These are phyloP conservation scores for Melitaea cinxia DNA, from an alignment of 1,140 invertebrate genomes.

Conservation along the genomic window DNA sequence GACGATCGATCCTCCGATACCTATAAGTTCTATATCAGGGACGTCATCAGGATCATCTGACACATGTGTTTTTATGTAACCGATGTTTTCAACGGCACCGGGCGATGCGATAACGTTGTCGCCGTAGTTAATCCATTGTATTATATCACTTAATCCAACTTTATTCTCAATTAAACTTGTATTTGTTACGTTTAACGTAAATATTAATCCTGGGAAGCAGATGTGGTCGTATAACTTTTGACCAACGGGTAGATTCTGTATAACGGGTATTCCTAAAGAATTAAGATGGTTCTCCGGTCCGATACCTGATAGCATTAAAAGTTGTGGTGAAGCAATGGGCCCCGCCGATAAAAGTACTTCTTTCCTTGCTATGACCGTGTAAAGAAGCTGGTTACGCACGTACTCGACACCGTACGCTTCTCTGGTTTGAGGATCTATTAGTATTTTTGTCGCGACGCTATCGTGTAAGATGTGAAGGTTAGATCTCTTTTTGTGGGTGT, in stretches of 20 bases:
- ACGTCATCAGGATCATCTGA: conserved; percentile 80
- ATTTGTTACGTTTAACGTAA: conserved; percentile 81
- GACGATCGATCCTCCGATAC: conserved; percentile 80
- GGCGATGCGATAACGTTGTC: conserved; percentile 77
- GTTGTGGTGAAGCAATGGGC: conserved; percentile 83
- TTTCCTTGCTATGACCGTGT: conserved; percentile 72
- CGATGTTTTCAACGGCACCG: conserved; percentile 85
- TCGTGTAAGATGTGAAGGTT: conserved; percentile 86
- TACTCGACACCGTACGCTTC: conserved; percentile 86
- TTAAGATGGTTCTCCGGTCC: conserved; percentile 83
- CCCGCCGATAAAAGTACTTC: conserved; percentile 85
- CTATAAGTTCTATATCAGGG: conserved; percentile 86
- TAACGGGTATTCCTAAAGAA: conserved; percentile 76
- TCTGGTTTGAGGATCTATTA: conserved; percentile 84
- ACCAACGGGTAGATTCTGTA: conserved; percentile 83
- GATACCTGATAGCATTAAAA: conserved; percentile 86
- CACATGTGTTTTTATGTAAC: conserved; percentile 84
- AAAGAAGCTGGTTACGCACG: conserved; percentile 63
- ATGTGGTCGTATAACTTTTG: conserved; percentile 83
- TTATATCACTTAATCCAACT: conserved; percentile 37
- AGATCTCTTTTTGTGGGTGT: conserved; percentile 80
- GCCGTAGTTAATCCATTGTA: conserved; percentile 74
- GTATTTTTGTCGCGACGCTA: conserved; percentile 84
- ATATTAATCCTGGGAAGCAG: conserved; percentile 85
- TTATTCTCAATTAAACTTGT: conserved; percentile 63